These are phyloP conservation scores for Helicoverpa zea DNA, from an alignment of 1,140 invertebrate species.

Conservation along the genomic window DNA sequence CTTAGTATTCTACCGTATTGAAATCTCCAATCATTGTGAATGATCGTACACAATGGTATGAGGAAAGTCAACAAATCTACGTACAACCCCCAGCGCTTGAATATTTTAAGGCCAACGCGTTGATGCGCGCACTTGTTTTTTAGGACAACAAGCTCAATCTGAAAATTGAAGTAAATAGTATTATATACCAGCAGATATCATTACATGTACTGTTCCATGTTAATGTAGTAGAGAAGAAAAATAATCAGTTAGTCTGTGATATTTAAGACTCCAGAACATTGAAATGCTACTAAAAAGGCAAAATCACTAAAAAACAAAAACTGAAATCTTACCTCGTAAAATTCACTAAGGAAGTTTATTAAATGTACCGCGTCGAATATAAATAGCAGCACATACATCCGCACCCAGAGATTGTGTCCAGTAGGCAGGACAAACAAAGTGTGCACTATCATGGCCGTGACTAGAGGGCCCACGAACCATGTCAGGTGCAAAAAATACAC, in stretches of 20 bases:
- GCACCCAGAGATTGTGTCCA: background rate
- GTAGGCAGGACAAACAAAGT: slow-evolving; percentile 56
- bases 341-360: slow-evolving; percentile 64
- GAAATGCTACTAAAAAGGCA: background rate
- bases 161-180: background rate
- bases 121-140: slow-evolving; percentile 58
- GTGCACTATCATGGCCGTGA: slow-evolving; percentile 51
- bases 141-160: slow-evolving; percentile 65
- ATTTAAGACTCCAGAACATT: too few relatives aligned
- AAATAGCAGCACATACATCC: slow-evolving; percentile 52
- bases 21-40: slow-evolving; percentile 51
- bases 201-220: too few relatives aligned
- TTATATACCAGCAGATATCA: too few relatives aligned
- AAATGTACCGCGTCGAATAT: slow-evolving; percentile 64
- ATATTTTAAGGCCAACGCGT: slow-evolving; percentile 53
- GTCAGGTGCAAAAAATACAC: slow-evolving; percentile 60
- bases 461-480: slow-evolving; percentile 62
- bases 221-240: too few relatives aligned
- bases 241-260: too few relatives aligned
- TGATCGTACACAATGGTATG: slow-evolving; percentile 55
- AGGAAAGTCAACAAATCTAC: slow-evolving; percentile 61
- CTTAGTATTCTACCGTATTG: slow-evolving; percentile 63
- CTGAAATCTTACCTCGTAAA: slow-evolving; percentile 65
- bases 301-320: background rate
- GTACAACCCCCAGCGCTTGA: slow-evolving; percentile 66